Base-by-base conservation (phyloP, 2,797 vertebrate genomes). In the Chelonia mydas region DNA sequence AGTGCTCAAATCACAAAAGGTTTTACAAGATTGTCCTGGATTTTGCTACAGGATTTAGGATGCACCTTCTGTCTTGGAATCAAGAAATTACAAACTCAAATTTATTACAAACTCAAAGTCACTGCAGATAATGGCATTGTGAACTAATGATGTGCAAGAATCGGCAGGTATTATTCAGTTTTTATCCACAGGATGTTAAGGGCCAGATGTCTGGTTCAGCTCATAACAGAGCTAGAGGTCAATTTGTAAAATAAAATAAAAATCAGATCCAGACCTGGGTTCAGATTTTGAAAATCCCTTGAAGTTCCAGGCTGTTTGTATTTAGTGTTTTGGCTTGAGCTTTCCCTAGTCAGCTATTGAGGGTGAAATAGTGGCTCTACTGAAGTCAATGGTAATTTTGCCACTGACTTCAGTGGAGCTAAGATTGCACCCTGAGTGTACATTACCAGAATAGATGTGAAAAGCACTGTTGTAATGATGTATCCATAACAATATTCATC, bases 1-100 rank as follows among this genome's bases (percentile, higher is more conserved):
- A 95, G 11, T 41, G 10, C 23, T 87, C 68, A 91, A 83, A 17
- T 94, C 80, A 94, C 93, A 86, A 89, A 92, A 93, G n/a, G 5
- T 93, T 41, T 94, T 91, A 87, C 65, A 4, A 94, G 37, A 77
- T 6, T 49, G 0, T 7, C 15, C 50, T 28, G 2, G 65, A 25
- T 77, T 87, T 90, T 13, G 6, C 84, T 89, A 83, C 49, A 85
- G 28, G 82, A 1, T 3, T 81, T 16, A 89, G 5, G 54, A 90
- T 37, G n/a, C 5, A 53, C 53, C n/a, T 84, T 87, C 3, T 15
- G 1, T 3, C 79, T 87, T 3, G 81, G 50, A 83, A 37, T 76
- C 41, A 76, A 47, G 72, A 76, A 27, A 27, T 76, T 76, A 47
- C 12, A 76, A 76, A 47, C 16, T 76, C 41, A 17, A 28, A 76